A percentile compares a stretch with the other conserved stretches of the same genome.
Evolutionary conservation across 2,888 invertebrate species (phyloP).

Genomic region (Orchestes rusci): DNA sequence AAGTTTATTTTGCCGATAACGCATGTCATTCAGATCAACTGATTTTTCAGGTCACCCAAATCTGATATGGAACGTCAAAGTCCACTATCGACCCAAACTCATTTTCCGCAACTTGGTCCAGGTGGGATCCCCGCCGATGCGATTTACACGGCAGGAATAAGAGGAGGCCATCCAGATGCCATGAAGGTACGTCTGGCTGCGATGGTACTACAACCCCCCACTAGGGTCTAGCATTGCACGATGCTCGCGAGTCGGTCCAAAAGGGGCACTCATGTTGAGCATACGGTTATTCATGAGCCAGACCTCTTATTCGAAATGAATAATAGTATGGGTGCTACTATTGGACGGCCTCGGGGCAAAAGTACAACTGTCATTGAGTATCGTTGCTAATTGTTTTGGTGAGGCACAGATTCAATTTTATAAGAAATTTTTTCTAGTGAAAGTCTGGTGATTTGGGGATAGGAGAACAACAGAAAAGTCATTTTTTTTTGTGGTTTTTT

Average conservation of each 20-base stretch:
- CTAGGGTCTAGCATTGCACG: conserved; percentile 62
- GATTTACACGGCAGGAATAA: conserved; percentile 54
- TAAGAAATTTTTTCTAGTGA: too few relatives aligned
- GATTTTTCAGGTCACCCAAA: too few relatives aligned
- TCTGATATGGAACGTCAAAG: too few relatives aligned
- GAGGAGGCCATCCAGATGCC: conserved; percentile 53
- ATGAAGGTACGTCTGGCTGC: conserved; percentile 87
- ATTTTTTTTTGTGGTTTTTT: too few relatives aligned
- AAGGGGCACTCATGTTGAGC: conserved; percentile 9
- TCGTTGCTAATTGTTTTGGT: conserved; percentile 40
- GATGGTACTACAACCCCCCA: conserved; percentile 83
- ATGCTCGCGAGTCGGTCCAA: conserved; percentile 17
- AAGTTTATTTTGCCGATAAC: too few relatives aligned
- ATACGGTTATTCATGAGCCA: conserved; percentile 4
- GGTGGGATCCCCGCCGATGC: conserved; percentile 68
- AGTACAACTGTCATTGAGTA: conserved; percentile 41
- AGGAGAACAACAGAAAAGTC: too few relatives aligned
- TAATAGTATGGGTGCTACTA: conserved; percentile 9
- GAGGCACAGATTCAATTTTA: too few relatives aligned
- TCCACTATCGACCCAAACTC: too few relatives aligned
- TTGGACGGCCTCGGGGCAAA: conserved; percentile 16
- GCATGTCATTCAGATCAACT: too few relatives aligned
- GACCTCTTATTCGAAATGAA: conserved; percentile 7
- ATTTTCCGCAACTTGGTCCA: too few relatives aligned
- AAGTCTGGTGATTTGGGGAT: too few relatives aligned